Evolutionary conservation across 2,113 vertebrate species (phyloP), one percentile per base, ranked within the genome.

Genomic region (Pseudorasbora parva): DNA sequence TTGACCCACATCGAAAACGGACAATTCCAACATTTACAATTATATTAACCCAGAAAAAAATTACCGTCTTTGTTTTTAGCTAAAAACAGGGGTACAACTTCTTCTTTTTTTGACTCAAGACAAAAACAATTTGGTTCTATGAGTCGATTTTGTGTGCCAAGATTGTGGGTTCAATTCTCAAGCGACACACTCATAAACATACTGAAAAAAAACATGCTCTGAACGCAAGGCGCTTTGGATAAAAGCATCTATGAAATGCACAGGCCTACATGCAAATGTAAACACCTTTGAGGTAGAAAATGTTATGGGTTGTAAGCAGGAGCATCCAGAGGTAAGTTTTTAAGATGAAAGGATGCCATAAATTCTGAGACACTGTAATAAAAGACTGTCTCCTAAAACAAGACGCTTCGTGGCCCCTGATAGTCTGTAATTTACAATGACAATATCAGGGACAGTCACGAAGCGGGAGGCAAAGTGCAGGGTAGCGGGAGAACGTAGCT

Each of bases 401-500:
- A 93, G 81, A 87, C 85, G 89, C 87, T 91, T 88, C 92, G 17
- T 74, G 90, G 89, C 88, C 90, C 82, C 87, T 89, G 83, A 83
- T 93, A 89, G 92, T 93, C 91, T 96, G 62, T 94, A 94, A 96
- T 96, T 95, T 96, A 93, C 86, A 94, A 92, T 92, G 91, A 92
- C 93, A 91, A 91, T 93, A 92, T 92, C 88, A 86, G 89, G 91
- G 86, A 84, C 76, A 85, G 84, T 87, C 85, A 88, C 74, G 75
- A 60, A 82, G 84, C 80, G 75, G 56, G 83, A 82, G 69, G 78
- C 69, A 76, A 54, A 84, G 57, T 80, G 69, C 49, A 54, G 51
- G 75, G 30, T 41, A 11, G 41, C 1, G 1, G 30, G 51, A 78
- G 33, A 83, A 81, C 49, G 23, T 56, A 57, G 81, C 45, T 33